These are phyloP conservation scores for Epinephelus moara DNA, from an alignment of 2,113 vertebrate species.

Conservation along the genomic window DNA sequence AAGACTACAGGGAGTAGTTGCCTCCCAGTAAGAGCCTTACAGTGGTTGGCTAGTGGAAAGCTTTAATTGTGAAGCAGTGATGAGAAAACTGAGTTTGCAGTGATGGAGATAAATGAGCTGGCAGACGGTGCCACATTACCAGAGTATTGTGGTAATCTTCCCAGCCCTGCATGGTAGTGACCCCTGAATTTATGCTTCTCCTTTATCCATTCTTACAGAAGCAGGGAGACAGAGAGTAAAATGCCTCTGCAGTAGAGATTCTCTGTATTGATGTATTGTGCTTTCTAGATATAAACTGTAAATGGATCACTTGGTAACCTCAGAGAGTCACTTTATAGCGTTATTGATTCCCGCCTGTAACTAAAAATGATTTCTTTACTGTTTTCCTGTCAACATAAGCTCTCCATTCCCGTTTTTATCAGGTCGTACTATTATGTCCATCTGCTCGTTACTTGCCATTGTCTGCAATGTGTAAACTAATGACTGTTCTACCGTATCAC, in stretches of 20 bases:
- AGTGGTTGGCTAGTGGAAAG: not conserved
- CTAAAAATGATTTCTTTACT: conserved; percentile 21
- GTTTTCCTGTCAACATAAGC: conserved; percentile 25
- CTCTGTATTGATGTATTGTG: conserved; percentile 33
- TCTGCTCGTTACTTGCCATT: conserved; percentile 24
- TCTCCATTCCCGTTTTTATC: not conserved
- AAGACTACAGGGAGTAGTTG: not conserved
- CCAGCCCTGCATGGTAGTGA: not conserved
- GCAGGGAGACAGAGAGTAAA: not conserved
- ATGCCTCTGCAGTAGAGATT: conserved; percentile 1
- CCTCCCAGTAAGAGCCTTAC: not conserved
- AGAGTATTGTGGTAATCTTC: not conserved
- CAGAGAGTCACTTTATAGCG: conserved; percentile 15
- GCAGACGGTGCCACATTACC: not conserved
- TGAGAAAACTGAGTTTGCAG: not conserved
- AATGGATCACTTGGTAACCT: conserved; percentile 48
- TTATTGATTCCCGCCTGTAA: conserved; percentile 48
- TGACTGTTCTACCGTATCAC: conserved; percentile 27
- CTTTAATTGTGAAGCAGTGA: not conserved
- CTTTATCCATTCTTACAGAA: not conserved
- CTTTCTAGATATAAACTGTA: conserved; percentile 33
- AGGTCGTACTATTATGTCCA: not conserved
- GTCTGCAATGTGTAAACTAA: conserved; percentile 27
- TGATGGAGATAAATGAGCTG: not conserved
- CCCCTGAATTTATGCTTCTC: not conserved